Percentiles rank a stretch among this genome's conserved stretches.
Conservation (phyloP, 2,888 invertebrate genomes). For the Agrilus mali region DNA sequence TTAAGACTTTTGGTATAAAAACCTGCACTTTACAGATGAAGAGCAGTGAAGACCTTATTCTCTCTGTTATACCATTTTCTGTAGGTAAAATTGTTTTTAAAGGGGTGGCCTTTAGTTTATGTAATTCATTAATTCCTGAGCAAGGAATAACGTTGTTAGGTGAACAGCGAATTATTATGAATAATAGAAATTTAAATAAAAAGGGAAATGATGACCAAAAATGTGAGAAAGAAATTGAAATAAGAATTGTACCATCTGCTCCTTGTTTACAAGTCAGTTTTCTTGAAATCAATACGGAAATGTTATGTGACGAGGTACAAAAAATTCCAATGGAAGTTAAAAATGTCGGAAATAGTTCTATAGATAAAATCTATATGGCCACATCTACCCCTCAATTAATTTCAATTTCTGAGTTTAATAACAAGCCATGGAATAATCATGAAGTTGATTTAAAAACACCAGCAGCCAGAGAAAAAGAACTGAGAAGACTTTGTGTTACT, state of each 20-base stretch:
- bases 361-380: constrained; percentile 50
- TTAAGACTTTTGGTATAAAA: constrained; percentile 46
- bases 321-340: constrained; percentile 52
- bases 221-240: constrained; percentile 47
- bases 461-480: constrained; percentile 26
- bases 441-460: constrained; percentile 20
- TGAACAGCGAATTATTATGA: constrained; percentile 44
- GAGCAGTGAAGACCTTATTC: constrained; percentile 48
- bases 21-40: constrained; percentile 45
- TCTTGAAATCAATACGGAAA: constrained; percentile 34
- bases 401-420: constrained; percentile 25
- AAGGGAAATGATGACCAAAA: constrained; percentile 26
- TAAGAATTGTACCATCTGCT: constrained; percentile 64
- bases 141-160: constrained; percentile 42
- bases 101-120: constrained; percentile 43
- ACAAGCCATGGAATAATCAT: constrained; percentile 6
- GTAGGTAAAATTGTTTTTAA: constrained; percentile 62
- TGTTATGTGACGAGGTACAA: constrained; percentile 64
- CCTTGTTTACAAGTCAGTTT: constrained; percentile 64
- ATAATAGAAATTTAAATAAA: constrained; percentile 42
- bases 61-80: constrained; percentile 59
- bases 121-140: constrained; percentile 21
- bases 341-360: constrained; percentile 54
- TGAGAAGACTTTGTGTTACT: constrained; percentile 33
- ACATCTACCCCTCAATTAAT: constrained; percentile 56